These are phyloP conservation scores for Brachyalestes nurse DNA, from an alignment of 2,797 vertebrate species.

Conservation along the genomic window DNA sequence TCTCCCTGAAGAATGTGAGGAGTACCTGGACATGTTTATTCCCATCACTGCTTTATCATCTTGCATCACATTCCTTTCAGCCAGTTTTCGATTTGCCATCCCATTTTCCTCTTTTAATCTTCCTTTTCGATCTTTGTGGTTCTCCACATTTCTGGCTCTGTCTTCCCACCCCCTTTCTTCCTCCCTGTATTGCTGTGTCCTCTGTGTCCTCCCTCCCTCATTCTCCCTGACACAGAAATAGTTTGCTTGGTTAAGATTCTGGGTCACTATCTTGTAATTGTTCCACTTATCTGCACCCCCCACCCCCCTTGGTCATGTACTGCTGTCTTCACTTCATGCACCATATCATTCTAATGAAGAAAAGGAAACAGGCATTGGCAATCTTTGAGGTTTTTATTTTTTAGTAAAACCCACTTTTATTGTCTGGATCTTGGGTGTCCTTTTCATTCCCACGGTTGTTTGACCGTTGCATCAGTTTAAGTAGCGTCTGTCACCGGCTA, in stretches of 20 bases:
- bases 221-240: conserved; percentile 29
- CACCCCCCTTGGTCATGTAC: not conserved
- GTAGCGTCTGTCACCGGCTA: not conserved
- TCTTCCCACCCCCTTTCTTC: not conserved
- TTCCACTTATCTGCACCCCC: not conserved
- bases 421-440: not conserved
- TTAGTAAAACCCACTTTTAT: no score
- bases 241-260: conserved; percentile 35
- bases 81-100: not conserved
- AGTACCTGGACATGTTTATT: not conserved
- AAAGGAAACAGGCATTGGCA: not conserved
- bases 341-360: conserved; percentile 23
- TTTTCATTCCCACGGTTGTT: not conserved
- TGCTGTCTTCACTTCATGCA: not conserved
- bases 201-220: conserved; percentile 11
- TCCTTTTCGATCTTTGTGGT: not conserved
- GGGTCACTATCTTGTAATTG: conserved; percentile 43
- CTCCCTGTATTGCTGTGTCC: not conserved
- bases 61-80: conserved; percentile 1
- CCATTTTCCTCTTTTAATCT: not conserved
- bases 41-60: not conserved
- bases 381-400: not conserved
- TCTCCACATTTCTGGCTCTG: not conserved
- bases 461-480: not conserved
- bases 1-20: no score